Evolutionary conservation across 2,113 vertebrate genomes (phyloP), one percentile per base, ranked within the genome.

Genomic region (Bufo bufo): DNA sequence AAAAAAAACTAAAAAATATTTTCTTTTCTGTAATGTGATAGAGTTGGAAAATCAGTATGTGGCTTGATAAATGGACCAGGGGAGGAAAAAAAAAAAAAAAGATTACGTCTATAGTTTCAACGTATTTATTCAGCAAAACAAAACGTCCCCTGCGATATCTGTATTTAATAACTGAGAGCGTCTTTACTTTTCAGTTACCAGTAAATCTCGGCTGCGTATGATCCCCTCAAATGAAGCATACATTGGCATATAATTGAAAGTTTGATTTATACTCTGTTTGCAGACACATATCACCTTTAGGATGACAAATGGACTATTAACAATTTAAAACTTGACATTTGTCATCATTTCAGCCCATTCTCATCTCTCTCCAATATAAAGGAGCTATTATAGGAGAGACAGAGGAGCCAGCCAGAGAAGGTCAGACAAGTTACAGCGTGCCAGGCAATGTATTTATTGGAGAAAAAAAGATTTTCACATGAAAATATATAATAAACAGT

Each of bases 301-400:
- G 87, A 89, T 89, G 87, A 89, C 87, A 89, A 89, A 89, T 83
- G 87, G 87, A 89, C 87, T 84, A 89, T 89, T 89, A 89, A 89
- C 87, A 89, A 89, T 89, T 89, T 89, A 89, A 89, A 89, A 89
- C 72, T 89, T 89, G 87, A 89, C 87, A 89, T 89, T 89, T 89
- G 87, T 89, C 87, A 89, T 89, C 87, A 89, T 89, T 84, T 19
- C 72, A 83, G 69, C 81, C 87, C 82, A 89, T 89, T 89, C 72
- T 89, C 81, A 84, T 89, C 72, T 84, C 69, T 82, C 81, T 84
- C 49, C 72, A 84, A 89, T 78, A 84, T 84, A 89, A 89, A 84
- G 82, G 81, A 89, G 87, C 81, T 89, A 87, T 84, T 89, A 84
- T 45, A 89, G n/a, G 87, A 89, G 61, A 69, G 80, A 88, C 81